A percentile compares a stretch with the other conserved stretches of the same genome.
Conservation (phyloP, 1,140 invertebrate species). For the Cherax destructor region DNA sequence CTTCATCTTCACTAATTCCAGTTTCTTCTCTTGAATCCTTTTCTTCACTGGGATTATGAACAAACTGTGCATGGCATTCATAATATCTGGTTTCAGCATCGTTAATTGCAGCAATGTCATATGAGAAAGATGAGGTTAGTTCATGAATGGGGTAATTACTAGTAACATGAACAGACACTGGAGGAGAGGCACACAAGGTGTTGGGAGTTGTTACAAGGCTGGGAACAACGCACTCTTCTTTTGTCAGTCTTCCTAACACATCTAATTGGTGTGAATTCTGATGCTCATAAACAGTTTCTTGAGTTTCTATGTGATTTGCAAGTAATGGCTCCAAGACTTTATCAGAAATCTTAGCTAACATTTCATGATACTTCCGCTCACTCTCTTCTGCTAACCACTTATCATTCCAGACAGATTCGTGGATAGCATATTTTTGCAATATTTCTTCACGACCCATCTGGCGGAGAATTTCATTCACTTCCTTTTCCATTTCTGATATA, state of each 20-base stretch:
- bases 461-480: slow-evolving; percentile 55
- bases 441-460: slow-evolving; percentile 50
- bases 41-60: not conserved
- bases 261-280: slow-evolving; percentile 5
- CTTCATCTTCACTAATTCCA: not conserved
- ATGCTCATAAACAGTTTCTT: not conserved
- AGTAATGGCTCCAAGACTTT: not conserved
- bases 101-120: slow-evolving; percentile 67
- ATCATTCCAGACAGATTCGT: slow-evolving; percentile 24
- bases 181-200: not conserved
- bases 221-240: slow-evolving; percentile 52
- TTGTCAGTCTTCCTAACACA: not conserved
- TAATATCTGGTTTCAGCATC: slow-evolving; percentile 63
- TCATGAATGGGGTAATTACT: slow-evolving; percentile 38
- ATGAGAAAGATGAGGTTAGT: slow-evolving; percentile 40
- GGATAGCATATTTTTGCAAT: slow-evolving; percentile 40
- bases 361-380: slow-evolving; percentile 50
- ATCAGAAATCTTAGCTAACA: slow-evolving; percentile 5
- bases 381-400: slow-evolving; percentile 28
- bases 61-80: slow-evolving; percentile 30
- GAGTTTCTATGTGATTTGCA: not conserved
- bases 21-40: not conserved
- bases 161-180: not conserved
- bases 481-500: slow-evolving; percentile 37
- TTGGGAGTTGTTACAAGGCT: slow-evolving; percentile 13